A percentile compares a stretch with the other conserved stretches of the same genome.
Evolutionary conservation across 2,113 vertebrate genomes (phyloP).

Genomic region (Melanocharis versteri): DNA sequence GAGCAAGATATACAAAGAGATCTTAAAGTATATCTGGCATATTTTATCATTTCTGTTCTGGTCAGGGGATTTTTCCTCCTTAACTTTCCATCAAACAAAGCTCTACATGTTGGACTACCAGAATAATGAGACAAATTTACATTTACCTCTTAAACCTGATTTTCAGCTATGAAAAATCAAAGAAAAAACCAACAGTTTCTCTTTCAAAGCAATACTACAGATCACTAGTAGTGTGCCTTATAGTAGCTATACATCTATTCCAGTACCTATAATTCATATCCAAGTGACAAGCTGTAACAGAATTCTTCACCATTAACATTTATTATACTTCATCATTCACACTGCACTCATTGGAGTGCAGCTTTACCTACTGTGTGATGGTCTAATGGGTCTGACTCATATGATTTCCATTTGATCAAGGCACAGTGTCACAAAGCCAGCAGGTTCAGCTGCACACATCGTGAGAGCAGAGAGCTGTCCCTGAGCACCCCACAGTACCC

Average conservation of each 20-base stretch:
- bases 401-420: not conserved
- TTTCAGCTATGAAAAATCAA: not conserved
- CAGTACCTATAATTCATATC: not conserved
- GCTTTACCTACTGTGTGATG: not conserved
- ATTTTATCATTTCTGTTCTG: not conserved
- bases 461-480: not conserved
- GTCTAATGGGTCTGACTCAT: conserved; percentile 12
- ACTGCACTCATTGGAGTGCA: not conserved
- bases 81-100: not conserved
- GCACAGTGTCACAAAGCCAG: not conserved
- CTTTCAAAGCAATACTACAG: not conserved
- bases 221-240: not conserved
- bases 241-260: not conserved
- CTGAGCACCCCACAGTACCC: not conserved
- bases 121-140: not conserved
- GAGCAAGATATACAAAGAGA: not conserved
- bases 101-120: not conserved
- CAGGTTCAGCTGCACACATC: not conserved
- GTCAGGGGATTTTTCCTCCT: not conserved
- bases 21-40: not conserved
- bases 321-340: not conserved
- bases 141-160: not conserved
- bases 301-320: conserved; percentile 13
- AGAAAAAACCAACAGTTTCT: not conserved
- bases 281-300: not conserved